These are phyloP conservation scores for Triplophysa siluroides DNA, from an alignment of 2,113 vertebrate genomes.

Conservation along the genomic window DNA sequence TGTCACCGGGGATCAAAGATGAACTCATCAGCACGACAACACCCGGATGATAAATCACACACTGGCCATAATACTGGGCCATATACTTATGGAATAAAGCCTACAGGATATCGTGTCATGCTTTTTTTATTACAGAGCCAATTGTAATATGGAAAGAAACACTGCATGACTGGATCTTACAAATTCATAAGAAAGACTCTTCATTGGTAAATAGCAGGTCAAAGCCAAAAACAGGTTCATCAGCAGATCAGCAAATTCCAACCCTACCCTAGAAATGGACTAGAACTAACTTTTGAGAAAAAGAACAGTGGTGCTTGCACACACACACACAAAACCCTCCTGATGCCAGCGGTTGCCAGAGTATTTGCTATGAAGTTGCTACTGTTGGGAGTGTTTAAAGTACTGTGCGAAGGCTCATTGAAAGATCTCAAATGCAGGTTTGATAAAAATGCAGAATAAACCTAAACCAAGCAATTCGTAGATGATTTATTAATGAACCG, in stretches of 20 bases:
- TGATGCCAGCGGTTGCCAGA: no score
- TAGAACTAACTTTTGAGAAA: no score
- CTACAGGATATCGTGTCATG: background rate
- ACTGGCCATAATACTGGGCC: slow-evolving; percentile 33
- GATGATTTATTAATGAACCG: no score
- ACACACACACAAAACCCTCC: no score
- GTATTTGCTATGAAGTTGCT: no score
- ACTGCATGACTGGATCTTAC: background rate
- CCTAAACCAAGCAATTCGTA: no score
- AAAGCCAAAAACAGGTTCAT: background rate
- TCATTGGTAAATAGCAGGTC: background rate
- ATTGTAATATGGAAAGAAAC: background rate
- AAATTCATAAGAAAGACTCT: background rate
- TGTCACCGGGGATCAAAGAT: slow-evolving; percentile 31
- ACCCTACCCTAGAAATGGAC: no score
- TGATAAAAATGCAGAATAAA: no score
- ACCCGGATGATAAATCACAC: slow-evolving; percentile 71
- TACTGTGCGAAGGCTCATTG: no score
- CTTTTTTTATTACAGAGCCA: background rate
- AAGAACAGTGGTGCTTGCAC: no score
- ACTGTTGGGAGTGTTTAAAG: no score
- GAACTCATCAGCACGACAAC: slow-evolving; percentile 50
- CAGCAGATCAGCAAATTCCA: background rate
- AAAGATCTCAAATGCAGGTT: no score
- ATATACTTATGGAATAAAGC: background rate